Evolutionary conservation across 2,888 invertebrate genomes (phyloP).

Genomic region (Tribolium freemani): DNA sequence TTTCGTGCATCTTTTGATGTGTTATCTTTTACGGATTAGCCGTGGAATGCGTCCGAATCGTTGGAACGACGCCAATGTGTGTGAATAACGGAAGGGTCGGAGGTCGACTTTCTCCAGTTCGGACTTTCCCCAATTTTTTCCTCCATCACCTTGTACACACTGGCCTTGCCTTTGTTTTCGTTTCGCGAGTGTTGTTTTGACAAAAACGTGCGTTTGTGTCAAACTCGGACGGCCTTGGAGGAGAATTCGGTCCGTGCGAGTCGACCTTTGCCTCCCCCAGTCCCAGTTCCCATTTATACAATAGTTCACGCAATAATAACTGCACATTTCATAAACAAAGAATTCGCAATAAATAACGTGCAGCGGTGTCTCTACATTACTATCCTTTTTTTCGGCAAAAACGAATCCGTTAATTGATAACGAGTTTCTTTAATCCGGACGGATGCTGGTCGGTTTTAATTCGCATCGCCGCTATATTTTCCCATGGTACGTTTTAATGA

Average conservation of each 20-base stretch:
- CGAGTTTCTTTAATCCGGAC: not conserved
- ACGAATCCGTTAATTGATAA: not conserved
- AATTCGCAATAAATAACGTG: not conserved
- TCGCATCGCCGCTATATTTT: conserved; percentile 20
- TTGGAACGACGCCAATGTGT: too few relatives aligned
- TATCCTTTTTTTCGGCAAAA: not conserved
- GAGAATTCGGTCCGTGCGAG: not conserved
- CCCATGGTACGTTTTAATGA: conserved; percentile 30
- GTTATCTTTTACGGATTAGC: not conserved
- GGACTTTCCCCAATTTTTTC: too few relatives aligned
- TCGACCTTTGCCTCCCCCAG: not conserved
- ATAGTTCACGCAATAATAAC: not conserved
- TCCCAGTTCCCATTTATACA: not conserved
- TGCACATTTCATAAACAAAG: not conserved
- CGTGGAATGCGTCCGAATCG: not conserved
- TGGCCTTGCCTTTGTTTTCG: not conserved
- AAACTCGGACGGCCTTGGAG: not conserved
- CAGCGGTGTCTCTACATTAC: not conserved
- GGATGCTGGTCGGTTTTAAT: not conserved
- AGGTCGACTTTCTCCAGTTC: too few relatives aligned
- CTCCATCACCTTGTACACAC: too few relatives aligned
- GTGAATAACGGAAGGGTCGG: too few relatives aligned
- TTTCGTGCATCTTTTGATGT: not conserved
- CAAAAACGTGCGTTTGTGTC: not conserved
- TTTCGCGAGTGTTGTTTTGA: not conserved